A percentile compares a stretch with the other conserved stretches of the same genome.
Conservation (phyloP, 2,113 vertebrate genomes). For the Bubo scandiacus region DNA sequence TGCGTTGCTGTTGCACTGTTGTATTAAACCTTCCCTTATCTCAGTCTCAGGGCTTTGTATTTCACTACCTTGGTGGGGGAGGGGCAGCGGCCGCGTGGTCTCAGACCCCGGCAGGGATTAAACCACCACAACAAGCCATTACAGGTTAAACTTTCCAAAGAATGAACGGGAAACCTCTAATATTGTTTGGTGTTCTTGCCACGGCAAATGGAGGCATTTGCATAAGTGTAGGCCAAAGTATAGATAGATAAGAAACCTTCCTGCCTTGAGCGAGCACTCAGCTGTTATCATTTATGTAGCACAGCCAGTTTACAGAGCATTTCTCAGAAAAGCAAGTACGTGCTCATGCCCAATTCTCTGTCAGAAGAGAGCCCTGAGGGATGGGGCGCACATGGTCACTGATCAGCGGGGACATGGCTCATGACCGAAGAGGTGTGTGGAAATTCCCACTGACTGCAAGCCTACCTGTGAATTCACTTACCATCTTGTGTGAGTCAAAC, state of each 20-base stretch:
- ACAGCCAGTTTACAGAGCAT: not conserved
- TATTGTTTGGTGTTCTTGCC: not conserved
- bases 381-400: not conserved
- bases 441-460: not conserved
- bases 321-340: not conserved
- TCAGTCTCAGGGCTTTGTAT: too few relatives aligned
- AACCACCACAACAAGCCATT: not conserved
- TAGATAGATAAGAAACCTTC: not conserved
- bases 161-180: not conserved
- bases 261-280: accelerated
- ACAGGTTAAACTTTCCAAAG: not conserved
- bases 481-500: not conserved
- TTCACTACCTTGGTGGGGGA: too few relatives aligned
- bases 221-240: accelerated
- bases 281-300: not conserved
- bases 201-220: not conserved
- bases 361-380: not conserved
- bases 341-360: accelerated
- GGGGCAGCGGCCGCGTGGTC: too few relatives aligned
- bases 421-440: not conserved
- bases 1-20: too few relatives aligned
- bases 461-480: not conserved
- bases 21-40: too few relatives aligned
- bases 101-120: too few relatives aligned
- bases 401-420: not conserved